Conservation (phyloP, 2,888 invertebrate genomes). For the Mechanitis messenoides region DNA sequence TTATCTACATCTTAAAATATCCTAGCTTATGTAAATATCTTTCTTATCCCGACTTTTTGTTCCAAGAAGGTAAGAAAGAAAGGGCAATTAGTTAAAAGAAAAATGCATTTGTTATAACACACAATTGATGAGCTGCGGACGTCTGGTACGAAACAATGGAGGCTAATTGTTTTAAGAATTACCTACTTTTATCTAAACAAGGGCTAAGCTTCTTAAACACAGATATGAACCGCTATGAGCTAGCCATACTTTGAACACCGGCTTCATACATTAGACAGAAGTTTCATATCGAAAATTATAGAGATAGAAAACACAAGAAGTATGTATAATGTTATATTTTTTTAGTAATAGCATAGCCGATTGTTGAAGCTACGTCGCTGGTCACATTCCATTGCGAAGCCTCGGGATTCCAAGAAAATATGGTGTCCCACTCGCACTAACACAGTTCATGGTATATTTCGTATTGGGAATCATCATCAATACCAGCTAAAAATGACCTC, state of each 20-base stretch:
- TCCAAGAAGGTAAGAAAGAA: slow-evolving; percentile 2
- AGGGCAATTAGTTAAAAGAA: slow-evolving; percentile 8
- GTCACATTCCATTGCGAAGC: slow-evolving; percentile 68
- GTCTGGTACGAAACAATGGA: slow-evolving; percentile 8
- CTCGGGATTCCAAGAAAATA: slow-evolving; percentile 66
- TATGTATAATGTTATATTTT: slow-evolving; percentile 23
- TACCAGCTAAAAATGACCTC: slow-evolving; percentile 52
- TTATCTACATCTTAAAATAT: not conserved
- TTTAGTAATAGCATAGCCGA: slow-evolving; percentile 31
- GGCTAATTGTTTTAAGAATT: not conserved
- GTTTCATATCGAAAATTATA: too few species aligned
- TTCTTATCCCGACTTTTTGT: slow-evolving; percentile 4
- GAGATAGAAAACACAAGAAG: too few species aligned
- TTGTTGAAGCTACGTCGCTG: slow-evolving; percentile 37
- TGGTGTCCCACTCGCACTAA: slow-evolving; percentile 69
- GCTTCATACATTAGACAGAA: too few species aligned
- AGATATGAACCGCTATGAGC: too few species aligned
- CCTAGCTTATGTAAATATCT: not conserved
- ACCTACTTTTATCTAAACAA: not conserved
- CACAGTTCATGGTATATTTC: slow-evolving; percentile 66
- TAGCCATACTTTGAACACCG: too few species aligned
- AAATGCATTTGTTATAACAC: slow-evolving; percentile 11
- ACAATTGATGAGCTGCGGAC: not conserved
- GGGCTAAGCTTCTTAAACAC: too few species aligned
- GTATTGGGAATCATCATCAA: slow-evolving; percentile 62